A percentile compares a stretch with the other conserved stretches of the same genome.
phyloP scores from a whole-genome alignment of 1,140 invertebrate genomes.

The Andrena cerasifolii region DNA sequence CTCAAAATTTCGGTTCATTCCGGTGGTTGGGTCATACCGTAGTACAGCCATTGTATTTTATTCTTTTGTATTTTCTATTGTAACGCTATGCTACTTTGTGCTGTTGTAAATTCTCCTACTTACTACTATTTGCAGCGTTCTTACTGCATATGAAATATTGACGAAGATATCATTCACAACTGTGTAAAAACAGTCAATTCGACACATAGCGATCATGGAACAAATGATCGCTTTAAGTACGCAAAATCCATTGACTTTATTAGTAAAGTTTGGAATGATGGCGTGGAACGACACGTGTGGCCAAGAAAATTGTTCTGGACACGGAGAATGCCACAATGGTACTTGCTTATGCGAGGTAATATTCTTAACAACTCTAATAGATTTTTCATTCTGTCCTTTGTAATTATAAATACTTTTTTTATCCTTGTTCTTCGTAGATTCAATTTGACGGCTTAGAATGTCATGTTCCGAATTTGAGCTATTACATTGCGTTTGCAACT shows the following conservation, averaged over 20 bases:
- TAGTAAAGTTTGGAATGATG: slow-evolving; percentile 81
- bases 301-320: slow-evolving; percentile 89
- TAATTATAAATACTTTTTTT: background rate
- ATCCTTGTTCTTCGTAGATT: slow-evolving; percentile 81
- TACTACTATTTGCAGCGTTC: no score
- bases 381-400: background rate
- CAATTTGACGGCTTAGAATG: slow-evolving; percentile 87
- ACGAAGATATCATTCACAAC: slow-evolving; percentile 62
- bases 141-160: no score
- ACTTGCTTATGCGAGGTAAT: slow-evolving; percentile 94
- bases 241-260: slow-evolving; percentile 81
- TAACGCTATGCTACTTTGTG: no score
- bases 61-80: no score
- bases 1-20: no score
- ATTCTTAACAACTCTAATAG: slow-evolving; percentile 37
- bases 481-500: slow-evolving; percentile 88
- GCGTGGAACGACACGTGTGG: slow-evolving; percentile 80
- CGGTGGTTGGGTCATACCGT: no score
- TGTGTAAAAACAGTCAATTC: slow-evolving; percentile 72
- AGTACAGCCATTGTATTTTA: no score
- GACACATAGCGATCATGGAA: slow-evolving; percentile 76
- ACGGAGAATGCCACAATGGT: slow-evolving; percentile 94
- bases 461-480: slow-evolving; percentile 85
- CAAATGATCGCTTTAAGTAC: slow-evolving; percentile 79
- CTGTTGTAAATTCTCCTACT: background rate